Conservation (phyloP, 1,140 invertebrate genomes). For the Macrostomum lignano region DNA sequence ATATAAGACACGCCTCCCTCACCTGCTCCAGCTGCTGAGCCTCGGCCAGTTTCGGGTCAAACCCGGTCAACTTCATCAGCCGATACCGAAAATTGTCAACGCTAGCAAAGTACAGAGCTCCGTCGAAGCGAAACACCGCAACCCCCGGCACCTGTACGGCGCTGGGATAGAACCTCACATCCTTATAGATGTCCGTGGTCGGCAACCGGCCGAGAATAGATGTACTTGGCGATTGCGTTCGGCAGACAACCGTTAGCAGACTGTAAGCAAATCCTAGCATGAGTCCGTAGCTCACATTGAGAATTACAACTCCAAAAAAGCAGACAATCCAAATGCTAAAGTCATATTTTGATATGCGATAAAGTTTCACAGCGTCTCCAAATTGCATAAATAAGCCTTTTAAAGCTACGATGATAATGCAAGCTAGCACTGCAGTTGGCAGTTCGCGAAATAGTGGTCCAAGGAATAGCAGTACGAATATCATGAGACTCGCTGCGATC, state of each 20-base stretch:
- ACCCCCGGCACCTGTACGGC: too few relatives aligned
- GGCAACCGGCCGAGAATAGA: slow-evolving; percentile 17
- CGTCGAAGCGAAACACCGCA: slow-evolving; percentile 25
- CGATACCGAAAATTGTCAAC: slow-evolving; percentile 20
- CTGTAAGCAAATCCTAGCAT: slow-evolving; percentile 40
- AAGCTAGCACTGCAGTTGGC: slow-evolving; percentile 41
- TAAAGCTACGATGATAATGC: slow-evolving; percentile 61
- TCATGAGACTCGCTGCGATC: slow-evolving; percentile 26
- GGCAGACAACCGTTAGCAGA: slow-evolving; percentile 36
- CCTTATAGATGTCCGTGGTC: slow-evolving; percentile 23
- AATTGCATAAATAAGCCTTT: slow-evolving; percentile 61
- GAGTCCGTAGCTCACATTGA: slow-evolving; percentile 57
- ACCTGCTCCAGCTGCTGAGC: too few relatives aligned
- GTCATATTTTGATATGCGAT: slow-evolving; percentile 47
- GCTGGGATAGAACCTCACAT: slow-evolving; percentile 10
- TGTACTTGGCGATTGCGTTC: slow-evolving; percentile 17
- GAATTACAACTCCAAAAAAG: slow-evolving; percentile 43
- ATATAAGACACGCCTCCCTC: too few relatives aligned
- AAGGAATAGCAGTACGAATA: slow-evolving; percentile 30
- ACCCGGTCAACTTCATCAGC: too few relatives aligned
- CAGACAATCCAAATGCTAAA: slow-evolving; percentile 52
- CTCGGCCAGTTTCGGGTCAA: too few relatives aligned
- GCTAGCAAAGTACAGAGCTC: slow-evolving; percentile 25
- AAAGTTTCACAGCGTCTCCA: slow-evolving; percentile 40
- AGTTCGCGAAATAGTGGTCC: slow-evolving; percentile 25